Evolutionary conservation across 2,797 vertebrate genomes (phyloP), one percentile per base, ranked within the genome.

Genomic region (Dermochelys coriacea): DNA sequence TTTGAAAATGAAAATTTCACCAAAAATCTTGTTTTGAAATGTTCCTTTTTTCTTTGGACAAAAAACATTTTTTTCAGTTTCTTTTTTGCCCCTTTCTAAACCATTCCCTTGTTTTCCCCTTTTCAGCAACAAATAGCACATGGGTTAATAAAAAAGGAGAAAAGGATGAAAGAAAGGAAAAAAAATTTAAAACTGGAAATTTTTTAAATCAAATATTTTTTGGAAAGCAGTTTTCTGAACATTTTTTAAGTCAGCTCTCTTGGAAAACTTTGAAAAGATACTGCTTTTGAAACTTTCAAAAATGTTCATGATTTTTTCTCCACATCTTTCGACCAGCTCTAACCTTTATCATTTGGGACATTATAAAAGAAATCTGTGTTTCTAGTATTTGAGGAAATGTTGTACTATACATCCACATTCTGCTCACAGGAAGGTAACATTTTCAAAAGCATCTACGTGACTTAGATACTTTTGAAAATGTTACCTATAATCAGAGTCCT

Each of bases 371-470:
- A 94, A 89, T 47, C 45, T 90, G 3, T 37, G 15, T n/a, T 88
- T 91, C 89, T 87, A 0, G 16, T 77, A 93, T 93, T 45, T 82
- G 51, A 80, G 61, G 79, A 87, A 80, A 86, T 12, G 52, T 29
- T 80, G 51, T 68, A 82, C 21, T 34, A 19, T 64, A 61, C 41
- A 89, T 31, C 14, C 47, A 79, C 8, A 84, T 77, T 91, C 75
- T 84, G 23, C 45, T 87, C 68, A 84, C 0, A 61, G 88, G 85
- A 88, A 83, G 45, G 27, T 82, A 80, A 83, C 88, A 75, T 52
- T 91, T 71, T 93, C 84, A 89, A 94, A 90, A 96, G 88, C 82
- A 95, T 90, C 90, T 54, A 96, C 93, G 90, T 90, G 89, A 97
- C 94, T 92, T 88, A 94, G 89, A 92, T 93, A 81, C 27, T 94